phyloP scores from a whole-genome alignment of 2,113 vertebrate genomes.

The Xerus inauris region DNA sequence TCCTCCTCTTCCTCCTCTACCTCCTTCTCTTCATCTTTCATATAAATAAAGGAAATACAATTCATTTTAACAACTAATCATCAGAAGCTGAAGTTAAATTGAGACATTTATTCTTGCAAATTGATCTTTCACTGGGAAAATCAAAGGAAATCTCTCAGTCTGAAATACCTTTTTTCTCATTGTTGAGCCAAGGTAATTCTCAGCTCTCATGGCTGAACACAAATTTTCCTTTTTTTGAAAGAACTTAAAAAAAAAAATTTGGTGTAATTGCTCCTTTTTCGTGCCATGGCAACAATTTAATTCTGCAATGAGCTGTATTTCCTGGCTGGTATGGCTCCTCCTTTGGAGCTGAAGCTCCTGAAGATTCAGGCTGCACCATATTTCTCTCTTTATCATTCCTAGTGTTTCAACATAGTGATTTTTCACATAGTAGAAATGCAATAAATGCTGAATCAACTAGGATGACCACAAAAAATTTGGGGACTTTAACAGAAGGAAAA shows the following conservation, averaged over 20 bases:
- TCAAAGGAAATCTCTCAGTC: not conserved
- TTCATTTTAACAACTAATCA: not conserved
- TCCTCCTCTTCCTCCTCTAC: rapidly evolving
- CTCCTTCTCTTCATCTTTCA: not conserved
- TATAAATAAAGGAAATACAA: not conserved
- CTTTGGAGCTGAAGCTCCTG: not conserved
- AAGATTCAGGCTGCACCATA: not conserved
- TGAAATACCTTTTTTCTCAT: not conserved
- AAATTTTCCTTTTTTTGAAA: not conserved
- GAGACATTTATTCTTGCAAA: not conserved
- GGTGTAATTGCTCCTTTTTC: not conserved
- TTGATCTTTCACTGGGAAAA: not conserved
- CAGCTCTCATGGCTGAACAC: not conserved
- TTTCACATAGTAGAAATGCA: not conserved
- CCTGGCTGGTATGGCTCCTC: not conserved
- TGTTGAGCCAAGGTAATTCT: not conserved
- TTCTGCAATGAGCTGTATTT: not conserved
- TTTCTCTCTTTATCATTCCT: not conserved
- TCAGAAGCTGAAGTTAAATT: not conserved
- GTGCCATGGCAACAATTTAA: not conserved
- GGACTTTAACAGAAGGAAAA: slow-evolving; percentile 1
- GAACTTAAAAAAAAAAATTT: not conserved
- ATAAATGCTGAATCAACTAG: not conserved
- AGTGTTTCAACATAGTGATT: not conserved
- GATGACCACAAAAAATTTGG: not conserved